Conservation (phyloP, 1,140 invertebrate genomes). For the Stegodyphus dumicola region DNA sequence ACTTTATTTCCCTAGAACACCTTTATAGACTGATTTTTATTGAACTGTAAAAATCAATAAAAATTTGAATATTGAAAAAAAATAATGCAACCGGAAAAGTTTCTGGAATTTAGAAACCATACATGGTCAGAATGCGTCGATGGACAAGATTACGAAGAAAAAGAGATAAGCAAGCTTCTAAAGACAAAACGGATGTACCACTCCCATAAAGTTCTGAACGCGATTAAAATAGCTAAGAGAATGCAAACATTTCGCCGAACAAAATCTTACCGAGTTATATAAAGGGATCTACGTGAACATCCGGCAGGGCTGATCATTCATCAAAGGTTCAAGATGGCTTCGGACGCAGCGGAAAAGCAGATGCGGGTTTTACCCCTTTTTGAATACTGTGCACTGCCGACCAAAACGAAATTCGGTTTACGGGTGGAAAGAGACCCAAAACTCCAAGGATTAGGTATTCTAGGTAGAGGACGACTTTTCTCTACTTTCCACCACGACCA, state of each 20-base stretch:
- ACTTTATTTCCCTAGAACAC: too few species aligned
- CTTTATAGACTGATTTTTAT: too few species aligned
- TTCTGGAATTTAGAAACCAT: too few species aligned
- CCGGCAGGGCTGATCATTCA: neutral
- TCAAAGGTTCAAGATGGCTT: conserved; percentile 24
- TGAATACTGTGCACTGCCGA: conserved; percentile 30
- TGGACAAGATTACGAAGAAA: too few species aligned
- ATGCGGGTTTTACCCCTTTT: conserved; percentile 49
- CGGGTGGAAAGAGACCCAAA: conserved; percentile 31
- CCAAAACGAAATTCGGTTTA: conserved; percentile 51
- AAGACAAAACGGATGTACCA: too few species aligned
- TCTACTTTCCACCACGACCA: conserved; percentile 52
- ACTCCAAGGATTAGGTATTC: conserved; percentile 35
- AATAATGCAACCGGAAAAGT: too few species aligned
- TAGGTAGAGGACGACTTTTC: conserved; percentile 52
- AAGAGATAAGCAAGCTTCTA: too few species aligned
- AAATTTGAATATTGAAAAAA: too few species aligned
- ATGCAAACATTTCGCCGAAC: conserved; percentile 43
- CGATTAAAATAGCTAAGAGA: conserved; percentile 23
- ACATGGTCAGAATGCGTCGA: too few species aligned
- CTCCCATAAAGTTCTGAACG: too few species aligned
- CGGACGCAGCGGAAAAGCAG: conserved; percentile 54
- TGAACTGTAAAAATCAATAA: too few species aligned
- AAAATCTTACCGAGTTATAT: neutral
- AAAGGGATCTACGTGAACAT: neutral